Evolutionary conservation across 2,888 invertebrate genomes (phyloP), one percentile per base, ranked within the genome.

Genomic region (Amiota mariae): DNA sequence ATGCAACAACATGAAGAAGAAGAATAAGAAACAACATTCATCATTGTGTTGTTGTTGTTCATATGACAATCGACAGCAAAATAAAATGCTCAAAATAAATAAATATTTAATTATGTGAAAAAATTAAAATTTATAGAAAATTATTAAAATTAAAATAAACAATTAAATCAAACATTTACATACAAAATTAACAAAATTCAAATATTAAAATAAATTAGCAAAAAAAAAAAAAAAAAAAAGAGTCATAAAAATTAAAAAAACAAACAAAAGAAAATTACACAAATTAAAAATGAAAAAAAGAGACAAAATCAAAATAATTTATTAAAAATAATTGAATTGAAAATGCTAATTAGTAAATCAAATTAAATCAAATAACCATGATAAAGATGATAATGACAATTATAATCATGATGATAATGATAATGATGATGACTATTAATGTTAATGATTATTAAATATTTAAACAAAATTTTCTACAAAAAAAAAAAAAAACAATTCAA

Each of bases 51-150:
- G 59, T 59, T 64, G 18, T 24, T 24, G 24, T 67, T 49, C 11
- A 51, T 76, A 73, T 67, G 80, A 80, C 80, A 80, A 80, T 80
- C 80, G 77, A 73, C 79, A 78, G 79, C 78, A 79, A 63, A 36
- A 80, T 76, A 77, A 72, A 75, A 71, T 68, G 63, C 46, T 51
- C 64, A 77, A 64, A 67, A 63, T 15, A 63, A 70, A 71, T 6
- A 20, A 59, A 18, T 57, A 56, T 24, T 57, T 13, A 68, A 73
- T 24, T 18, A 49, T 57, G 20, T 18, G 47, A 61, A 49, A 8
- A 8, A 61, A 20, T 18, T 9, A 67, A 49, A 36, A 71, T 18
- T 47, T 47, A 67, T 13, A 47, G 70, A 63, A 36, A 70, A 48
- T n/a, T 13, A 74, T 67, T 49, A 36, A 18, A 67, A 68, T 70